Conservation (phyloP, 2,888 invertebrate genomes). For the Dugesia japonica region DNA sequence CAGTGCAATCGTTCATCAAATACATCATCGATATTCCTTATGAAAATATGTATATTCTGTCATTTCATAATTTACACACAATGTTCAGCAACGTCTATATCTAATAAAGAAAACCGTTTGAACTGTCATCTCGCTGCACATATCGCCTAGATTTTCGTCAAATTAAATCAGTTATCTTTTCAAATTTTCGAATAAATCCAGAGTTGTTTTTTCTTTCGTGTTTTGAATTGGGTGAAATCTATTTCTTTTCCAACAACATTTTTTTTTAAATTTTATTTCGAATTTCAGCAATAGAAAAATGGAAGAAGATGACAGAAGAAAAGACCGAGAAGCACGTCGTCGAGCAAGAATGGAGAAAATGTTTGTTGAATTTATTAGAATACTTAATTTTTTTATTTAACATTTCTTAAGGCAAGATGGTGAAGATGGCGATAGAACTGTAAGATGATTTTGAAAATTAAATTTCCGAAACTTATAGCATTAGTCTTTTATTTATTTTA, state of each 20-base stretch:
- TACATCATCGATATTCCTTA: background rate
- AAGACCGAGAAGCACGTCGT: background rate
- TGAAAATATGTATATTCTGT: background rate
- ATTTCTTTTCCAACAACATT: background rate
- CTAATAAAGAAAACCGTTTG: background rate
- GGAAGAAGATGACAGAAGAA: background rate
- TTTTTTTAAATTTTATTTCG: no score
- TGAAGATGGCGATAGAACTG: background rate
- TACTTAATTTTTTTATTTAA: no score
- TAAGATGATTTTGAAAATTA: no score
- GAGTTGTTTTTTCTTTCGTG: background rate
- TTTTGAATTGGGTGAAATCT: background rate
- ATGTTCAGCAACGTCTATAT: background rate
- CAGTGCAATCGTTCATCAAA: background rate
- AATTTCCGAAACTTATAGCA: no score
- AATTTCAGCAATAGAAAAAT: no score
- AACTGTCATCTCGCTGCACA: background rate
- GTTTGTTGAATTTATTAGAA: background rate
- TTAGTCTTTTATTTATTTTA: no score
- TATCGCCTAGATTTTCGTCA: background rate
- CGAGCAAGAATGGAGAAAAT: background rate
- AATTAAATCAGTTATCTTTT: background rate
- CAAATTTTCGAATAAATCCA: background rate
- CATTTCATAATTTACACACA: background rate
- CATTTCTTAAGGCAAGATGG: background rate